phyloP scores from a whole-genome alignment of 1,140 invertebrate genomes.

The Aphidius ervi region DNA sequence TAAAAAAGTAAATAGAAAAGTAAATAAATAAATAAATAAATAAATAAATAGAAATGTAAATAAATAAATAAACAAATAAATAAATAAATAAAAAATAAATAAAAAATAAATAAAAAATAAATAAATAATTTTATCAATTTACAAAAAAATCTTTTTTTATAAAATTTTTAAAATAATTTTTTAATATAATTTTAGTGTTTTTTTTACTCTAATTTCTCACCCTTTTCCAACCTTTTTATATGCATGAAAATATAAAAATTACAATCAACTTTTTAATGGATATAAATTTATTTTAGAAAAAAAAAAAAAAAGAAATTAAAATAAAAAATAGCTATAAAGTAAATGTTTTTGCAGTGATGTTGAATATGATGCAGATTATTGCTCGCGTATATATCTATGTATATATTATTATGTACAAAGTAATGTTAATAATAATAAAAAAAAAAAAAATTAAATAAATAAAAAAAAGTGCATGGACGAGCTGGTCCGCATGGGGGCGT shows the following conservation, averaged over 20 bases:
- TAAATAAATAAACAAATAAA: too few relatives aligned
- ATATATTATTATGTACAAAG: constrained; percentile 26
- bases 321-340: too few relatives aligned
- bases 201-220: too few relatives aligned
- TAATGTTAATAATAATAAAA: constrained; percentile 27
- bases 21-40: constrained; percentile 9
- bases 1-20: constrained; percentile 21
- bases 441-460: neutral
- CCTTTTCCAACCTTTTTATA: too few relatives aligned
- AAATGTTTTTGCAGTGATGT: neutral
- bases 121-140: neutral
- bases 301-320: too few relatives aligned
- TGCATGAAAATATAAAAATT: too few relatives aligned
- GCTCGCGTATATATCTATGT: constrained; percentile 17
- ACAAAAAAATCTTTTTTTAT: too few relatives aligned
- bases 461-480: constrained; percentile 16
- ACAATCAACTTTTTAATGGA: too few relatives aligned
- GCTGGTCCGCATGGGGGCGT: constrained; percentile 45
- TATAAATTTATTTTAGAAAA: too few relatives aligned
- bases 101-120: constrained; percentile 17
- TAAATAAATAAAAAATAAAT: constrained; percentile 19
- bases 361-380: constrained; percentile 9
- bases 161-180: too few relatives aligned
- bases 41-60: constrained; percentile 16
- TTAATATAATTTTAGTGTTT: too few relatives aligned